Conservation (phyloP, 2,113 vertebrate genomes). For the Trachemys scripta region DNA sequence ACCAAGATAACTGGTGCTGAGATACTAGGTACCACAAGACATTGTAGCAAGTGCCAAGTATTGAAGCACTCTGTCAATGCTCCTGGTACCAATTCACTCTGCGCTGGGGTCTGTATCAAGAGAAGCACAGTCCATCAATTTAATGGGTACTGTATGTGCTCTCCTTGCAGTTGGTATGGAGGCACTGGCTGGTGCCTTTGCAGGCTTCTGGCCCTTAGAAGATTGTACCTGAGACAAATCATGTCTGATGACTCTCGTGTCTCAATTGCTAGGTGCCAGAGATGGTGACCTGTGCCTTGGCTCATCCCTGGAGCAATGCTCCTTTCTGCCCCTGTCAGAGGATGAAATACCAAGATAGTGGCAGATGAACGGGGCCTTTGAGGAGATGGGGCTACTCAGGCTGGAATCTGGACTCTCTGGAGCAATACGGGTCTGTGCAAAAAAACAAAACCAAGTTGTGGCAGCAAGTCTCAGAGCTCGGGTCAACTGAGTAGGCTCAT, state of each 20-base stretch:
- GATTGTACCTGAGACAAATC: conserved; percentile 63
- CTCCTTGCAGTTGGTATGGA: no score
- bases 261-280: conserved; percentile 62
- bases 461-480: background rate
- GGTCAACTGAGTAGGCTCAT: background rate
- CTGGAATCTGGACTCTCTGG: background rate
- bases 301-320: conserved; percentile 64
- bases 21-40: no score
- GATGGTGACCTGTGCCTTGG: conserved; percentile 66
- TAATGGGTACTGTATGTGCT: no score
- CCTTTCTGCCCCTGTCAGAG: conserved; percentile 28
- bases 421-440: background rate
- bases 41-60: no score
- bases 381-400: background rate
- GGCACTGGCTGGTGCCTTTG: conserved; percentile 26
- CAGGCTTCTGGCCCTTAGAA: conserved; percentile 68
- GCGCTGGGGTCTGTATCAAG: no score
- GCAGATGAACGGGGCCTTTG: background rate
- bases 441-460: background rate
- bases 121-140: no score
- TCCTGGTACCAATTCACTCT: no score
- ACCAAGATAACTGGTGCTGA: no score
- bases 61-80: no score
- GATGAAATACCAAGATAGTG: background rate
- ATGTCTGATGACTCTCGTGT: conserved; percentile 68